These are phyloP conservation scores for Theodoxus fluviatilis DNA, from an alignment of 2,888 invertebrate genomes.

Conservation along the genomic window DNA sequence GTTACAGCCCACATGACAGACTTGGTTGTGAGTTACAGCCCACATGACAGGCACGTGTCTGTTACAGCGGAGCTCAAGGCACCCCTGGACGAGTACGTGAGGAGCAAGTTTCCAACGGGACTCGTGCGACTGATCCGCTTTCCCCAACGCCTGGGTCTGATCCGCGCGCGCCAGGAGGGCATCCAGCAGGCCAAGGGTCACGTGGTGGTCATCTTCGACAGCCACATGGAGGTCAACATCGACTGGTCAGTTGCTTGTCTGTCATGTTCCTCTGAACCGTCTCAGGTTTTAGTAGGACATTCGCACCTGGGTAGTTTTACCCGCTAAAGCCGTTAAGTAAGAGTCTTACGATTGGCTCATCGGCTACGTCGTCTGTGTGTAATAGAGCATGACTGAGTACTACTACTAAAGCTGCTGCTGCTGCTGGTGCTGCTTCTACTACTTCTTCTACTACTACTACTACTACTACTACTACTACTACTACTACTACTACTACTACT, in stretches of 20 bases:
- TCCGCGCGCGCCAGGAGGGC: slow-evolving; percentile 35
- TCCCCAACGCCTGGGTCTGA: slow-evolving; percentile 34
- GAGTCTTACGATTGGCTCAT: too few species aligned
- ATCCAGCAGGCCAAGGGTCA: slow-evolving; percentile 33
- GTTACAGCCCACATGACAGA: too few species aligned
- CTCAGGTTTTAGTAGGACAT: not conserved
- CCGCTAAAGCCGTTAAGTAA: too few species aligned
- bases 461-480: too few species aligned
- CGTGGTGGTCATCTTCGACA: slow-evolving; percentile 40
- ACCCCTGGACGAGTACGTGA: slow-evolving; percentile 33
- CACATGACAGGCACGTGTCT: too few species aligned
- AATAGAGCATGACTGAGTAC: too few species aligned
- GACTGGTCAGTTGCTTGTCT: slow-evolving; percentile 34
- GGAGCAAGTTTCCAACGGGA: slow-evolving; percentile 33
- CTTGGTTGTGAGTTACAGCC: too few species aligned
- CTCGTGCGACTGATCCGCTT: slow-evolving; percentile 36
- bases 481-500: too few species aligned
- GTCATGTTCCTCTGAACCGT: not conserved
- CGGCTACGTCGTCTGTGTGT: too few species aligned
- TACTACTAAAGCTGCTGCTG: too few species aligned
- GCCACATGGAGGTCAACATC: slow-evolving; percentile 44
- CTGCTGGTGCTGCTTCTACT: too few species aligned
- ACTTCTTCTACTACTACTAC: too few species aligned
- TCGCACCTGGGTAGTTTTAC: not conserved
- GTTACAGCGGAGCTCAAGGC: slow-evolving; percentile 31